Conservation (phyloP, 2,797 vertebrate genomes). For the Chromis chromis region DNA sequence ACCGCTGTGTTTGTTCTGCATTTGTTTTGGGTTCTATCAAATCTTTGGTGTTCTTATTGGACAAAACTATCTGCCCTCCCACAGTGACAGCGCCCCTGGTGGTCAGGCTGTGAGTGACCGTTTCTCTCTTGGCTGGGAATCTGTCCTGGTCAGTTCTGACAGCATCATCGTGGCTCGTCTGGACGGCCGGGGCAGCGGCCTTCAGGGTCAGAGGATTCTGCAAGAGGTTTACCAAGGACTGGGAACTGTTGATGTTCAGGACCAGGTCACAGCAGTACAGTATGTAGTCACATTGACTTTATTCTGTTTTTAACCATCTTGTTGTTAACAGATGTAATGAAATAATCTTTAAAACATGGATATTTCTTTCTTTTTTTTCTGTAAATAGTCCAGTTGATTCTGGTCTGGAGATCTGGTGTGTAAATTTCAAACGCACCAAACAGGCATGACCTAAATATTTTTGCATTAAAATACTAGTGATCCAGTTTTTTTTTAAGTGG, state of each 20-base stretch:
- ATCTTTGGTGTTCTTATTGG: too few relatives aligned
- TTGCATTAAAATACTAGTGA: too few relatives aligned
- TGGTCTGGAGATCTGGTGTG: too few relatives aligned
- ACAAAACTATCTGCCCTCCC: not conserved
- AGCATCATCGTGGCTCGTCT: constrained; percentile 91
- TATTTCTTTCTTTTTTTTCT: too few relatives aligned
- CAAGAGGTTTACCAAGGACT: constrained; percentile 91
- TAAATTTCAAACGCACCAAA: too few relatives aligned
- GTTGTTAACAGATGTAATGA: too few relatives aligned
- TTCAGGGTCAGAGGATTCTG: constrained; percentile 94
- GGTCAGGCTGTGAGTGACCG: constrained; percentile 92
- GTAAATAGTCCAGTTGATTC: too few relatives aligned
- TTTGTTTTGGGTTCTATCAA: too few relatives aligned
- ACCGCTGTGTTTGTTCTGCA: not conserved
- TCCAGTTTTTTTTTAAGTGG: too few relatives aligned
- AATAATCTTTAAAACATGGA: too few relatives aligned
- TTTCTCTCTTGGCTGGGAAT: constrained; percentile 93
- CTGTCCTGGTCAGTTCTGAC: constrained; percentile 93
- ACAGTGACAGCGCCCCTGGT: constrained; percentile 88
- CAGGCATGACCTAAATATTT: too few relatives aligned
- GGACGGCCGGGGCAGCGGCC: constrained; percentile 95
- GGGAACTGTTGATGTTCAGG: constrained; percentile 93
- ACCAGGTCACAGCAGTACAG: constrained; percentile 93
- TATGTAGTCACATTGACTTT: constrained; percentile 74
- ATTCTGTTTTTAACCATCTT: not conserved